A percentile compares a stretch with the other conserved stretches of the same genome.
phyloP scores from a whole-genome alignment of 1,140 invertebrate species.

The Cyrtorhinus lividipennis region DNA sequence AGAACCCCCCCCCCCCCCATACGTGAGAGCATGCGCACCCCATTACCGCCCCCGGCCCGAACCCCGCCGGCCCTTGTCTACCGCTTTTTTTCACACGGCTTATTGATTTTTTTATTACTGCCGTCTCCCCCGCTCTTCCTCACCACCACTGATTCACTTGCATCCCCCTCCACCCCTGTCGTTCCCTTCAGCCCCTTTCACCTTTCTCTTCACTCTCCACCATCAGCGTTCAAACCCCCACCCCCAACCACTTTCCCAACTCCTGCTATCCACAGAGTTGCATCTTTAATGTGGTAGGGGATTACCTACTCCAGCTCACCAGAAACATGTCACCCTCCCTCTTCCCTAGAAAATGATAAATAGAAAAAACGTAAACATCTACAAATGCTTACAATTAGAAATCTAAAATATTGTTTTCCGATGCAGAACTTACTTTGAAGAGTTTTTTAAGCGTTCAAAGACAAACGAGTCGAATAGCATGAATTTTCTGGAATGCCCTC shows the following conservation, averaged over 20 bases:
- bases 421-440: too few species aligned
- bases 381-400: too few species aligned
- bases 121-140: neutral
- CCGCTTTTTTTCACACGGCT: conserved; percentile 22
- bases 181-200: neutral
- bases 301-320: neutral
- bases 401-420: too few species aligned
- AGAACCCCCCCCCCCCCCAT: neutral
- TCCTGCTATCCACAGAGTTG: conserved; percentile 16
- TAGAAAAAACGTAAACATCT: too few species aligned
- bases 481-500: too few species aligned
- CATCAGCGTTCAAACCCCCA: too few species aligned
- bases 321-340: neutral
- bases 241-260: neutral
- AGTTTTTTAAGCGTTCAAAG: too few species aligned
- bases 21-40: conserved; percentile 1
- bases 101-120: conserved; percentile 26
- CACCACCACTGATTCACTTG: conserved; percentile 3
- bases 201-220: neutral
- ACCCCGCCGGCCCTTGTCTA: neutral
- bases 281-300: conserved; percentile 23
- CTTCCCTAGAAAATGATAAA: too few species aligned
- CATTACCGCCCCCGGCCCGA: neutral
- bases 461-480: too few species aligned
- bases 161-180: neutral